Evolutionary conservation across 1,140 invertebrate genomes (phyloP).

Genomic region (Drosophila fuyamai): DNA sequence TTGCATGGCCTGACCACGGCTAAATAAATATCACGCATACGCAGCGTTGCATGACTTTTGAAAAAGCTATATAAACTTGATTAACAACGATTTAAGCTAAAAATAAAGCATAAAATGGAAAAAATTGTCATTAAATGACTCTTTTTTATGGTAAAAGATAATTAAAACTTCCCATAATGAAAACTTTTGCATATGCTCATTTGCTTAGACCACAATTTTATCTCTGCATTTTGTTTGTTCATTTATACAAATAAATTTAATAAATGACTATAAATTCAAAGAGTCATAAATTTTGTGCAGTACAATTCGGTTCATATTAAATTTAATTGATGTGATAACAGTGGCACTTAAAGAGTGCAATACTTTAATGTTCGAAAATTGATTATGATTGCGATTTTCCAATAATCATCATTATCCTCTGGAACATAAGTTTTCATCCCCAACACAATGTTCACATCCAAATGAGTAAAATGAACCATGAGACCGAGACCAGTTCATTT

Average conservation of each 20-base stretch:
- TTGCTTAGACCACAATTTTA: no score
- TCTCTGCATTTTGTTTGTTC: no score
- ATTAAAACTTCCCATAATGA: not conserved
- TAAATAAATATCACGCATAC: slow-evolving; percentile 43
- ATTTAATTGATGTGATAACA: no score
- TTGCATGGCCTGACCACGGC: slow-evolving; percentile 4
- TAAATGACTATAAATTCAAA: no score
- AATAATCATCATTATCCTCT: not conserved
- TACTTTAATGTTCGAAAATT: no score
- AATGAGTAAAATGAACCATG: slow-evolving; percentile 14
- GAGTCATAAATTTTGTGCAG: no score
- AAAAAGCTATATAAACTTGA: slow-evolving; percentile 1
- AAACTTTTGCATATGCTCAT: no score
- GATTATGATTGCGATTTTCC: not conserved
- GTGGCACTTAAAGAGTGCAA: no score
- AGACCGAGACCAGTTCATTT: slow-evolving; percentile 4
- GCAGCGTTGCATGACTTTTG: slow-evolving; percentile 1
- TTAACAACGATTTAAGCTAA: not conserved
- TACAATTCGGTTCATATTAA: no score
- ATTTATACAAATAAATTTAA: no score
- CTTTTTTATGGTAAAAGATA: not conserved
- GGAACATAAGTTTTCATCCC: not conserved
- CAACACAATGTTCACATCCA: not conserved
- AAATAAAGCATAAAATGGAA: not conserved
- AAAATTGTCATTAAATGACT: not conserved